These are phyloP conservation scores for Microtus oregoni DNA, from an alignment of 2,113 vertebrate genomes.

Conservation along the genomic window DNA sequence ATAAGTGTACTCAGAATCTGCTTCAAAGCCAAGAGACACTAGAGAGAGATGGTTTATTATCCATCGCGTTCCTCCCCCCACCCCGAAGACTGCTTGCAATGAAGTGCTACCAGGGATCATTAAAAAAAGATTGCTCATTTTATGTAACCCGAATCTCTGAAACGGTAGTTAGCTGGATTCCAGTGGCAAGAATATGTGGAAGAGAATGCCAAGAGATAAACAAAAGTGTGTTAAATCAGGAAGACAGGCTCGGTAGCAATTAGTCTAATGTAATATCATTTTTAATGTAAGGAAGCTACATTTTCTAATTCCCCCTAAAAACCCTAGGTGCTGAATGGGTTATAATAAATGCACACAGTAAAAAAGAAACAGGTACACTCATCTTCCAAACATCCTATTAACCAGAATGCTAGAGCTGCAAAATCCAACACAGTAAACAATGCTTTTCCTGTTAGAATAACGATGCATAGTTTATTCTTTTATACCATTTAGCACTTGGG, in stretches of 20 bases:
- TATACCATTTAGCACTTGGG: constrained; percentile 84
- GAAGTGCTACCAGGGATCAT: constrained; percentile 83
- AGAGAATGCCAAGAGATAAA: constrained; percentile 85
- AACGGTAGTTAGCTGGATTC: constrained; percentile 82
- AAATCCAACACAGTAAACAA: constrained; percentile 86
- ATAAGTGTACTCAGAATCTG: constrained; percentile 81
- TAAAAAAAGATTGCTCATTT: constrained; percentile 86
- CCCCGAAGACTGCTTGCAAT: constrained; percentile 76
- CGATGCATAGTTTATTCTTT: constrained; percentile 87
- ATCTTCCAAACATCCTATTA: constrained; percentile 88
- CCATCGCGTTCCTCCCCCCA: constrained; percentile 65
- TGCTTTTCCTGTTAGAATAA: constrained; percentile 88
- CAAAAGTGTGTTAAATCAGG: constrained; percentile 81
- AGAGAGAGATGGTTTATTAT: constrained; percentile 80
- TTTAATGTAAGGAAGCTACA: constrained; percentile 84
- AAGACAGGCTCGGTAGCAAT: constrained; percentile 74
- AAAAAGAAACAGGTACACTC: constrained; percentile 87
- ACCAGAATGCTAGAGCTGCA: constrained; percentile 87
- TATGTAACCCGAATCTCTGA: constrained; percentile 83
- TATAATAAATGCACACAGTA: constrained; percentile 88
- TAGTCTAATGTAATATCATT: constrained; percentile 85
- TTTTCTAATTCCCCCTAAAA: constrained; percentile 86
- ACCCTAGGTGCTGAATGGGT: constrained; percentile 80
- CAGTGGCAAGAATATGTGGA: constrained; percentile 77
- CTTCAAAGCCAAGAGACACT: constrained; percentile 81